Evolutionary conservation across 2,797 vertebrate species (phyloP), one percentile per base, ranked within the genome.

Genomic region (Urophycis tenuis): DNA sequence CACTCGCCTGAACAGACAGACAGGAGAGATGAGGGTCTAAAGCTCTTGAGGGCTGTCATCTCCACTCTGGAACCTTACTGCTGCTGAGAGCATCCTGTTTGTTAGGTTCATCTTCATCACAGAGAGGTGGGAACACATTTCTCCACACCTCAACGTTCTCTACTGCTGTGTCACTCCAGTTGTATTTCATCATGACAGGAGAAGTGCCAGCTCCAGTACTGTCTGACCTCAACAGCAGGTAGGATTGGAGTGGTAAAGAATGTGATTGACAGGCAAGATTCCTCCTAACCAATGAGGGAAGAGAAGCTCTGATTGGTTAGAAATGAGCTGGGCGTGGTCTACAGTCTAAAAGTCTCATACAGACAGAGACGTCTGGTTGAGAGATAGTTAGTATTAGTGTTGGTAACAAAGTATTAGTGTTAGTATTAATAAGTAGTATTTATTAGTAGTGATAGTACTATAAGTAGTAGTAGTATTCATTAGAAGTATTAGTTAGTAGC

Each of bases 1-100:
- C 95, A 12, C 95, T 96, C 64, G 95, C 95, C 96, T 98, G 79
- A 22, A 81, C 25, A 34, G 53, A 39, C 11, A 3, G 5, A 22
- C 10, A 73, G 6, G 19, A 25, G 41, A 5, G 72, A 12, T 4
- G 9, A 29, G 3, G 3, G 39, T 35, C 30, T n/a, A n/a, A 39
- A 71, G 14, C 15, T 67, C n/a, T 67, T 67, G 10, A 60, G 2
- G n/a, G 7, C 53, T 60, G 22, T 22, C 53, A 60, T 5, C 36
- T 39, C 36, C 11, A 3, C 33, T 34, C 3, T 34, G 7, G 33
- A 34, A 6, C 5, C 7, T 39, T 9, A 12, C 1, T 39, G 36
- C 17, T 45, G 41, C 1, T 45, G 33, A 3, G 33, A 34, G 33
- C 12, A 2, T 60, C 53, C 15, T 60, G 53, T 60, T 7, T 67